Evolutionary conservation across 30 jellyfish, hydroid and myxozoan species (phyloP), one percentile per base, ranked within the genome.

Genomic region (Chrysaora quinquecirrha): DNA sequence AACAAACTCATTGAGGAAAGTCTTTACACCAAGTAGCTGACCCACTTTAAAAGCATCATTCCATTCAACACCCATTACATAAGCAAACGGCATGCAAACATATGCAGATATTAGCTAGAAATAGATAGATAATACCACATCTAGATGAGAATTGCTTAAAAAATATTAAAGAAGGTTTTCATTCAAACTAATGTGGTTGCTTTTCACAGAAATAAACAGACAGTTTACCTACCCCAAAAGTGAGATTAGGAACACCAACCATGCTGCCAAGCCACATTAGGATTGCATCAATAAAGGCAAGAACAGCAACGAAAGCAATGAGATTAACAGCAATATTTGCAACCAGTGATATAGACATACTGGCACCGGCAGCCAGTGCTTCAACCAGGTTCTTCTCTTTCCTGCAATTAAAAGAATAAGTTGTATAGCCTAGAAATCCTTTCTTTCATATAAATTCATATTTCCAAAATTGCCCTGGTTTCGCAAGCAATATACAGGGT

Each of bases 41-140:
- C 94, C 94, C 61, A 88, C 89, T 48, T 80, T 64, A 65, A 88
- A 88, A n/a, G 94, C 86, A 66, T 88, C 97, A 7, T 88, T 21
- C 89, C 90, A 80, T 66, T 88, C 97, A 19, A 88, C 97, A 28
- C 97, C 97, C 97, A 88, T 88, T 35, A 88, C 19, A 38, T 80
- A 80, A 10, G 97, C 97, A 24, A 88, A 80, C 43, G 97, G 97
- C 94, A 79, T 79, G 68, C 85, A 80, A 9, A 88, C 70, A 33
- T 88, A 88, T 25, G 97, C 75, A 22, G 79, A 47, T 3, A 88
- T 80, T 22, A 79, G 31, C 97, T 88, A 32, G 16, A 49, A 71
- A n/a, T n/a, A n/a, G n/a, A n/a, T n/a, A n/a, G n/a, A n/a, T n/a
- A n/a, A n/a, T n/a, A n/a, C n/a, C n/a, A n/a, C n/a, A n/a, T n/a